These are phyloP conservation scores for Motacilla tschutschensis DNA, from an alignment of 2,113 vertebrate species.

Conservation along the genomic window DNA sequence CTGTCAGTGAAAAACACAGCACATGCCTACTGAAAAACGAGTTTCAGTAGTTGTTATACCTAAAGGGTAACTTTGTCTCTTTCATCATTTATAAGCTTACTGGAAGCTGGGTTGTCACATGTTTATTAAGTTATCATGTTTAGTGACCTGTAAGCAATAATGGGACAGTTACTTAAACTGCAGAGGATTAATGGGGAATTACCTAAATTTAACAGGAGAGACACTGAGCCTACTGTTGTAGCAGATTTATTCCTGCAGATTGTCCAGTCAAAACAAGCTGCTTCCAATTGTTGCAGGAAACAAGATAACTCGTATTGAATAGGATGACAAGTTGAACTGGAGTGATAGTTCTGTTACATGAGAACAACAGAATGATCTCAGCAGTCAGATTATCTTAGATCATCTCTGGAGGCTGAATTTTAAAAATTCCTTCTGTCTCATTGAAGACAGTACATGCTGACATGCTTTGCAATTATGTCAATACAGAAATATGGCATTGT, in stretches of 20 bases:
- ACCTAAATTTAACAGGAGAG: not conserved
- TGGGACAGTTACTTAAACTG: not conserved
- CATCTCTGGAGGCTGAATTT: not conserved
- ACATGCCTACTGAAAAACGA: not conserved
- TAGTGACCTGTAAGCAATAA: not conserved
- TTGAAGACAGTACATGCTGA: not conserved
- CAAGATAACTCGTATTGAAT: not conserved
- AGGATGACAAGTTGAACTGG: not conserved
- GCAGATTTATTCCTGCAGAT: not conserved
- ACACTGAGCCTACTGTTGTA: not conserved
- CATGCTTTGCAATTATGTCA: not conserved
- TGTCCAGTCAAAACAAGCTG: not conserved
- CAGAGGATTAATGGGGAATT: not conserved
- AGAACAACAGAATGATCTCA: not conserved
- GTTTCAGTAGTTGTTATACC: not conserved
- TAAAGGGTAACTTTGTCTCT: not conserved
- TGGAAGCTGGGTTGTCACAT: not conserved
- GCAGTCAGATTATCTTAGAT: not conserved
- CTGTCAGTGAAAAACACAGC: not conserved
- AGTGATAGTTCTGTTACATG: not conserved
- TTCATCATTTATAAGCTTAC: not conserved
- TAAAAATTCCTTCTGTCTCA: not conserved
- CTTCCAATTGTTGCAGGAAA: not conserved
- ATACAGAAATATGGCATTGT: not conserved
- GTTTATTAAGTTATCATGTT: not conserved